These are phyloP conservation scores for Gnathonemus longibarbis DNA, from an alignment of 2,113 vertebrate species.

Conservation along the genomic window DNA sequence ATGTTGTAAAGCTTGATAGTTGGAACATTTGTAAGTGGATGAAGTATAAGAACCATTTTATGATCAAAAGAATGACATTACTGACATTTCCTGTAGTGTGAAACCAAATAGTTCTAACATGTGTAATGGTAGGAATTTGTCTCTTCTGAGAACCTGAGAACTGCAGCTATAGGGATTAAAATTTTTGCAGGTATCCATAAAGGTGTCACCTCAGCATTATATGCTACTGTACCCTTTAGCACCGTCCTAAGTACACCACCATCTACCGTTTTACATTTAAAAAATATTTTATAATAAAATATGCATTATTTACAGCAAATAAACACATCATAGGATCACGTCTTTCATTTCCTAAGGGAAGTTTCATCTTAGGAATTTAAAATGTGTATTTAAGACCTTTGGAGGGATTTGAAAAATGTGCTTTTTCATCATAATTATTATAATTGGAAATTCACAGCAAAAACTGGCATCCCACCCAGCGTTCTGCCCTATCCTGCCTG, in stretches of 20 bases:
- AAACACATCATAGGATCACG: conserved; percentile 20
- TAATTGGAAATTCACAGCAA: conserved; percentile 32
- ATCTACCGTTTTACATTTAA: not conserved
- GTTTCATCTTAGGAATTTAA: conserved; percentile 24
- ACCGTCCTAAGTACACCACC: not conserved
- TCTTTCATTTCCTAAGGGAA: conserved; percentile 40
- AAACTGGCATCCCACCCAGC: not conserved
- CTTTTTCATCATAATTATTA: conserved; percentile 29
- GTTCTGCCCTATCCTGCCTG: not conserved
- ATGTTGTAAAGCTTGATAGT: not conserved
- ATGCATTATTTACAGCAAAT: conserved; percentile 25
- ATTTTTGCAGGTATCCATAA: not conserved
- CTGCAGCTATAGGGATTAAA: not conserved
- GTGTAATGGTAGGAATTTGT: not conserved
- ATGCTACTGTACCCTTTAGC: not conserved
- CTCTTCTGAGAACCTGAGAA: not conserved
- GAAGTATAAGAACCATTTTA: not conserved
- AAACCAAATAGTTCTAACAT: not conserved
- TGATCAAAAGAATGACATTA: not conserved
- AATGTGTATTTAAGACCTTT: conserved; percentile 17
- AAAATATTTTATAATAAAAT: conserved; percentile 3
- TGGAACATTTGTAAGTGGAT: not conserved
- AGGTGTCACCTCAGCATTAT: not conserved
- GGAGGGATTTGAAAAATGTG: conserved; percentile 4
- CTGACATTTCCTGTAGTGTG: not conserved